These are phyloP conservation scores for Thymelicus acteon DNA, from an alignment of 2,888 invertebrate species.

Conservation along the genomic window DNA sequence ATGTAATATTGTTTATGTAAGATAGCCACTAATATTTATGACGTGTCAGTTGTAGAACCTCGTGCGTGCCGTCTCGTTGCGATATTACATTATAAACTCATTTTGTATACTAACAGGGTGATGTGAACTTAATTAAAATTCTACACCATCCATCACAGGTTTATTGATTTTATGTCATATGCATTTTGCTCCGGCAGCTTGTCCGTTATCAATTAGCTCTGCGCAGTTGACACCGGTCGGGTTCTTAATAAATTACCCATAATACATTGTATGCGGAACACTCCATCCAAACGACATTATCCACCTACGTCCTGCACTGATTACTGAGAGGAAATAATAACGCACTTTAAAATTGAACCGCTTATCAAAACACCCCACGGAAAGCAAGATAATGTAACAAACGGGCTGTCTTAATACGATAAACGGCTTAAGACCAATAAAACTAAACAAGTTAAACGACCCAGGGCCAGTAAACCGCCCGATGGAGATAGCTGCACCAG, in stretches of 20 bases:
- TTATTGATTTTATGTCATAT: constrained; percentile 80
- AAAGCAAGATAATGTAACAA: constrained; percentile 64
- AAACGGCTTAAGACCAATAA: constrained; percentile 76
- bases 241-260: constrained; percentile 37
- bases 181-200: constrained; percentile 64
- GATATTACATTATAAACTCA: constrained; percentile 70
- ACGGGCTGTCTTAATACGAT: constrained; percentile 74
- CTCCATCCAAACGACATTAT: constrained; percentile 25
- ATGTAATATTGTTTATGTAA: not conserved
- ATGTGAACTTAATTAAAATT: constrained; percentile 81
- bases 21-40: constrained; percentile 5
- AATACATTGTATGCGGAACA: constrained; percentile 35
- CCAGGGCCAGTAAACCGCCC: constrained; percentile 64
- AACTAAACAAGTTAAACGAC: constrained; percentile 79
- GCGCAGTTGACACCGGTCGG: constrained; percentile 51
- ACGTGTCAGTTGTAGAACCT: constrained; percentile 12
- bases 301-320: constrained; percentile 22
- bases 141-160: constrained; percentile 75
- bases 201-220: constrained; percentile 74
- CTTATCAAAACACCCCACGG: constrained; percentile 69
- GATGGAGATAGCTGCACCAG: constrained; percentile 58
- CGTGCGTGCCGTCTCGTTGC: constrained; percentile 13
- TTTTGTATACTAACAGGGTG: constrained; percentile 75
- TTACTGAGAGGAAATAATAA: constrained; percentile 41
- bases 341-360: constrained; percentile 64